Percentiles rank a stretch among this genome's conserved stretches.
Evolutionary conservation across 2,888 invertebrate species (phyloP).

Genomic region (Hydraecia micacea): DNA sequence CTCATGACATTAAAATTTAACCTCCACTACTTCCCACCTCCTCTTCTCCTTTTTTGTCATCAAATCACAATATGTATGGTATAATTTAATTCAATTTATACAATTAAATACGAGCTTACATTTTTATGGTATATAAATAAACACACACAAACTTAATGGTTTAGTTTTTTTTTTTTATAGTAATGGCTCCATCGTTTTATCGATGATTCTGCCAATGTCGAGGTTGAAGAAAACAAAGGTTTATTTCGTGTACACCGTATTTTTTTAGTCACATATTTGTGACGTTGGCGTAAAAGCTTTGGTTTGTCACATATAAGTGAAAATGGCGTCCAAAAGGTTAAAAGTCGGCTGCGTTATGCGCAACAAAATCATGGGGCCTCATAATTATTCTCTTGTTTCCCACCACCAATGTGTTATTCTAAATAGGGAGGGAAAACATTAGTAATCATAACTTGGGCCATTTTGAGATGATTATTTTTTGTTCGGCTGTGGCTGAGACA

Average conservation of each 20-base stretch:
- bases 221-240: no score
- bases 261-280: not conserved
- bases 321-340: not conserved
- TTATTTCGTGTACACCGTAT: not conserved
- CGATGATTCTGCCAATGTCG: no score
- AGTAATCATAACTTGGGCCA: slow-evolving; percentile 3
- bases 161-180: no score
- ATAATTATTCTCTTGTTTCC: slow-evolving; percentile 5
- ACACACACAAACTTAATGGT: not conserved
- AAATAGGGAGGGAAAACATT: not conserved
- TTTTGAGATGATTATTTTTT: slow-evolving; percentile 8
- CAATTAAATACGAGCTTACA: not conserved
- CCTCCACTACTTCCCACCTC: not conserved
- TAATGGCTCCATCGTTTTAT: no score
- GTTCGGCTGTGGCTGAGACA: slow-evolving; percentile 48
- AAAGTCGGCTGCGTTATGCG: not conserved
- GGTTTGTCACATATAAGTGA: not conserved
- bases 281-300: not conserved
- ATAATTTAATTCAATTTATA: not conserved
- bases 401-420: not conserved
- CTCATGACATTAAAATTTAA: not conserved
- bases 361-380: not conserved
- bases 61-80: not conserved
- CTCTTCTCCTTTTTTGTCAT: not conserved
- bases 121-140: not conserved